A percentile compares a stretch with the other conserved stretches of the same genome.
phyloP scores from a whole-genome alignment of 2,113 vertebrate genomes.

The Ancistrus triradiatus region DNA sequence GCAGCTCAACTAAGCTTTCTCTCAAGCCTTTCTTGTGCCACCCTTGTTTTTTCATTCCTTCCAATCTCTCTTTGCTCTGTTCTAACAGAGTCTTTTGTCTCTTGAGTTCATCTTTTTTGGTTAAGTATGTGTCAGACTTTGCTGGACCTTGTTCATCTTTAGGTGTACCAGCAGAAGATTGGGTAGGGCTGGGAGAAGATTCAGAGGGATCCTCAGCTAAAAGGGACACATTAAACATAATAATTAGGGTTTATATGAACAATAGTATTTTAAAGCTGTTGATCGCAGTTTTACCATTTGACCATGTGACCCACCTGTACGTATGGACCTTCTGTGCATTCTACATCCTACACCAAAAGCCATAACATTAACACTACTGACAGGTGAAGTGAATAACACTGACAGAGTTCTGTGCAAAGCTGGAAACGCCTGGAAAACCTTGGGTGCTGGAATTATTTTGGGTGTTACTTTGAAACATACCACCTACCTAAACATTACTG shows the following conservation, averaged over 20 bases:
- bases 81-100: conserved; percentile 64
- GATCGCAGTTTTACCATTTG: no score
- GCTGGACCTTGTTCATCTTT: conserved; percentile 22
- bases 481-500: no score
- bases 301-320: no score
- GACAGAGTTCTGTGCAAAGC: no score
- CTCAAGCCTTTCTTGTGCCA: conserved; percentile 52
- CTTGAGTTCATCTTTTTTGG: conserved; percentile 51
- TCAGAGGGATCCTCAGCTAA: conserved; percentile 46
- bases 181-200: conserved; percentile 19
- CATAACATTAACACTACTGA: no score
- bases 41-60: conserved; percentile 60
- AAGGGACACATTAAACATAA: background rate
- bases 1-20: conserved; percentile 64
- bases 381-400: no score
- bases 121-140: conserved; percentile 39
- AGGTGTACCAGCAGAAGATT: conserved; percentile 38
- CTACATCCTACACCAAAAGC: no score
- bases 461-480: no score
- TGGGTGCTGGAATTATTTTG: no score
- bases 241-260: background rate
- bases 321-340: no score
- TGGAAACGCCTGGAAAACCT: no score
- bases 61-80: conserved; percentile 62
- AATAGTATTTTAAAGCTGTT: no score